phyloP scores from a whole-genome alignment of 2,888 invertebrate species.

The Nymphalis polychloros region DNA sequence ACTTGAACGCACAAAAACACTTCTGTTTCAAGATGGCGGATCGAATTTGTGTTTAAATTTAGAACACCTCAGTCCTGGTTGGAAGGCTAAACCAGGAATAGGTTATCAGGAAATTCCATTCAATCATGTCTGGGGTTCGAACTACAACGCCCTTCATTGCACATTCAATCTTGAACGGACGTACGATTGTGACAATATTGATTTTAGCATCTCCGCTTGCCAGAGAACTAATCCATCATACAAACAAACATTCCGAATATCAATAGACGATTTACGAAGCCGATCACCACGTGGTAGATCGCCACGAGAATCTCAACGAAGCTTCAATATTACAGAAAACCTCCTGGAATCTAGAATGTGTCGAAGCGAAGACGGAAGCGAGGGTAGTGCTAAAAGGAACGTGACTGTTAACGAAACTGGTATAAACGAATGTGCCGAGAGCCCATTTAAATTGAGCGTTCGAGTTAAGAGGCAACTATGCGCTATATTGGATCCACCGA shows the following conservation, averaged over 20 bases:
- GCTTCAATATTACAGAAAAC: constrained; percentile 77
- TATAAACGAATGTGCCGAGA: constrained; percentile 83
- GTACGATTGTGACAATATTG: constrained; percentile 79
- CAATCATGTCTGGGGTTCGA: constrained; percentile 93
- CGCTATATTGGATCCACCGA: constrained; percentile 93
- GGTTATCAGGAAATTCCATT: constrained; percentile 95
- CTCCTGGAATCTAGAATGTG: constrained; percentile 74
- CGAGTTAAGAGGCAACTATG: constrained; percentile 80
- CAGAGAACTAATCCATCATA: constrained; percentile 77
- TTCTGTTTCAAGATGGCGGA: constrained; percentile 94
- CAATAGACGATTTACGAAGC: constrained; percentile 71
- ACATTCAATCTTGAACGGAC: constrained; percentile 91
- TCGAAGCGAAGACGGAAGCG: constrained; percentile 73
- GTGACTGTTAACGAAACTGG: constrained; percentile 83
- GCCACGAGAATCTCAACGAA: constrained; percentile 74
- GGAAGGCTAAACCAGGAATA: constrained; percentile 93
- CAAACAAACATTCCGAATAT: constrained; percentile 77
- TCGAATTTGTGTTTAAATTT: constrained; percentile 93
- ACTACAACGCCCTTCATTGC: constrained; percentile 93
- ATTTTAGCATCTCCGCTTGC: constrained; percentile 73
- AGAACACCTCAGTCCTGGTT: constrained; percentile 93
- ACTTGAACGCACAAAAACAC: constrained; percentile 92
- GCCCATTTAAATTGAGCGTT: constrained; percentile 82
- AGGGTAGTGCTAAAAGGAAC: constrained; percentile 73
- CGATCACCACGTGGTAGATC: constrained; percentile 74